Evolutionary conservation across 2,797 vertebrate genomes (phyloP).

Genomic region (Chiloscyllium punctatum): DNA sequence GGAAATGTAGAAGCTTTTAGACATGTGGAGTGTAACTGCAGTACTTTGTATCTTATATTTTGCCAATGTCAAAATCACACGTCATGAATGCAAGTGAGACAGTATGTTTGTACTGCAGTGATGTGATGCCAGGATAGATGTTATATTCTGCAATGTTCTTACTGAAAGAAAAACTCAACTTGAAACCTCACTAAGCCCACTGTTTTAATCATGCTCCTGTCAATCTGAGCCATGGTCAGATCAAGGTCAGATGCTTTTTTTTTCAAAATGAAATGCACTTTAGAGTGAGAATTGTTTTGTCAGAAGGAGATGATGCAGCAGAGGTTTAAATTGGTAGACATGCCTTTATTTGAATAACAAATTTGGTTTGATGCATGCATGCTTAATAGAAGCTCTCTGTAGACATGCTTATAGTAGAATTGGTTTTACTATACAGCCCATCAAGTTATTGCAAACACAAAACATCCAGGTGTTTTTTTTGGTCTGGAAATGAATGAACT

Average conservation of each 20-base stretch:
- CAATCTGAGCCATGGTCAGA: background rate
- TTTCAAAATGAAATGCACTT: background rate
- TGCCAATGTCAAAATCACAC: background rate
- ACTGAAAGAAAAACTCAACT: background rate
- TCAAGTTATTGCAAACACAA: background rate
- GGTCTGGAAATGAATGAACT: background rate
- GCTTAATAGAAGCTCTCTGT: background rate
- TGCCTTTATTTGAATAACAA: background rate
- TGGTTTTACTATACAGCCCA: background rate
- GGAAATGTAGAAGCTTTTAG: background rate
- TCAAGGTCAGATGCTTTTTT: background rate
- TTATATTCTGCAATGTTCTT: background rate
- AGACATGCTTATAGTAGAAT: background rate
- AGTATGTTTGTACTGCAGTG: background rate
- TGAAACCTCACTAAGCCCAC: background rate
- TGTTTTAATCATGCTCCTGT: background rate
- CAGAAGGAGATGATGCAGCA: background rate
- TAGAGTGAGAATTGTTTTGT: background rate
- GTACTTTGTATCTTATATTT: background rate
- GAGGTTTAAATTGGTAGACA: background rate
- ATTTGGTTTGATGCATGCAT: background rate
- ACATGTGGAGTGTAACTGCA: background rate
- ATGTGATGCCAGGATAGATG: background rate
- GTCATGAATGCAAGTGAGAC: background rate
- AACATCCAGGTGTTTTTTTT: background rate